Evolutionary conservation across 2,113 vertebrate genomes (phyloP), one percentile per base, ranked within the genome.

Genomic region (Clarias macrocephalus): DNA sequence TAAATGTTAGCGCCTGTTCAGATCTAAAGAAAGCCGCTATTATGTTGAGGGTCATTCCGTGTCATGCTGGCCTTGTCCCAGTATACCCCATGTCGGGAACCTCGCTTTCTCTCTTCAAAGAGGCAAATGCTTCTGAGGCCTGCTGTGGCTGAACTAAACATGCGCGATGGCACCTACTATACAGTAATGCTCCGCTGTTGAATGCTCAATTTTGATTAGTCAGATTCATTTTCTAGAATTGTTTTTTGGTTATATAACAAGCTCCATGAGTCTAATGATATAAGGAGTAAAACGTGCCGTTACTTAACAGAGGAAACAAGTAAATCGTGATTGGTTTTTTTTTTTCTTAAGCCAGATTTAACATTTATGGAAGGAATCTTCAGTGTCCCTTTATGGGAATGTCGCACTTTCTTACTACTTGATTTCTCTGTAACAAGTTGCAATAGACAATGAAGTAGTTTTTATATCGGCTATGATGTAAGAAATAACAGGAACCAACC

Each of bases 1-100:
- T 94, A 93, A 93, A 94, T 94, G 92, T 91, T 92, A 93, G 87
- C 77, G 81, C 88, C 73, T 75, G 87, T 80, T 91, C 90, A 80
- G 88, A 92, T 93, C 90, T 90, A 88, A 82, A 85, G 86, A 66
- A 84, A 90, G 81, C 73, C 77, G 77, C 88, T 82, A 83, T 91
- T 88, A 89, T 89, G 90, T 90, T 87, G 85, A 77, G 79, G 90
- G 91, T 90, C 89, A 88, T 88, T 82, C 89, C 72, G 85, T 76
- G 83, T 88, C 65, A 85, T 63, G 48, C 81, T 75, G 82, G 68
- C 56, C 80, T 73, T 87, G 76, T 84, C 87, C 76, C 18, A 54
- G n/a, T 60, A 73, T 85, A 57, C 72, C 37, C 28, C 33, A 48
- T 66, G 66, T 85, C 11, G 42, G 59, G 65, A 83, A 66, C 48